phyloP scores from a whole-genome alignment of 2,113 vertebrate genomes.

The Microcebus jonahi region DNA sequence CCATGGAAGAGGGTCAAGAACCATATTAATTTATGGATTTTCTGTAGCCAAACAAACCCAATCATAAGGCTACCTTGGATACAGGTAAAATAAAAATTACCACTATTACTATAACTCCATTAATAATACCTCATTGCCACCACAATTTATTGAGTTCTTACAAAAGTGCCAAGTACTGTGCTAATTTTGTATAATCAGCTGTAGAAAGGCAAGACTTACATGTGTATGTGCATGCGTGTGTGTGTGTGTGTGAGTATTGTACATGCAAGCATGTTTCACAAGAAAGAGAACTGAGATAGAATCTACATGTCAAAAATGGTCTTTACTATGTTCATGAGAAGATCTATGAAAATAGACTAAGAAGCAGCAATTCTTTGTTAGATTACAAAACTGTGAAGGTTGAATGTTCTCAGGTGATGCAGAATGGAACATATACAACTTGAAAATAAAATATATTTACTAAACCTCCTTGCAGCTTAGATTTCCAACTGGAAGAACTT shows the following conservation, averaged over 20 bases:
- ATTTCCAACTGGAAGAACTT: slow-evolving; percentile 37
- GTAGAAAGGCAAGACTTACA: background rate
- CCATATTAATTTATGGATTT: slow-evolving; percentile 4
- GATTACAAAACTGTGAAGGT: background rate
- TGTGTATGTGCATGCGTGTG: background rate
- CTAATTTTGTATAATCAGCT: background rate
- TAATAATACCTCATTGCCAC: background rate
- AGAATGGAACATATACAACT: background rate
- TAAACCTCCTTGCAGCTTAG: slow-evolving; percentile 10
- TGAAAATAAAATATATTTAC: slow-evolving; percentile 40
- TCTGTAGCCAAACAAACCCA: background rate
- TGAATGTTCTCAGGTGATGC: background rate
- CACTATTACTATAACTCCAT: background rate
- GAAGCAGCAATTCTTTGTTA: background rate
- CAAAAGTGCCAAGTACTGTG: background rate
- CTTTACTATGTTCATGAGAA: background rate
- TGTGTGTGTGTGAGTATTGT: background rate
- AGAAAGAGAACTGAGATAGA: background rate
- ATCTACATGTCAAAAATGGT: background rate
- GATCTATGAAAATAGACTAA: background rate
- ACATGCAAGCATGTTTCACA: background rate
- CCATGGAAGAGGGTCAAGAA: background rate
- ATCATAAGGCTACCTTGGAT: background rate
- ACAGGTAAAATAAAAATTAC: background rate
- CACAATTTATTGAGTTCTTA: background rate